These are phyloP conservation scores for Oryzias dopingdopingensis DNA, from an alignment of 2,797 vertebrate genomes.

Conservation along the genomic window DNA sequence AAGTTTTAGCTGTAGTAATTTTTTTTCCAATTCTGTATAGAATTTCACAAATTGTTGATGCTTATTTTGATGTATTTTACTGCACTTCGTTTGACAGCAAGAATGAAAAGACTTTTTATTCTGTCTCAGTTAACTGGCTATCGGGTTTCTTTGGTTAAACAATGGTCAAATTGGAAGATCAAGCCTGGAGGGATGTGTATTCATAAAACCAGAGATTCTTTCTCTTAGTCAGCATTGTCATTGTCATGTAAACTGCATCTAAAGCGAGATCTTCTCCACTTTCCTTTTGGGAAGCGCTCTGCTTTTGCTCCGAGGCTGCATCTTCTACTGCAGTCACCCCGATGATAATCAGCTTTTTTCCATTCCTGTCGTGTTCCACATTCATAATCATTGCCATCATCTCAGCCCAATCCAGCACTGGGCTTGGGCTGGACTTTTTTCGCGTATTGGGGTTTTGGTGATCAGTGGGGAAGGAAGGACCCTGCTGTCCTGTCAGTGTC, in stretches of 20 bases:
- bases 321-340: constrained; percentile 31
- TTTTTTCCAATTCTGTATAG: too few species aligned
- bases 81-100: not conserved
- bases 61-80: constrained; percentile 12
- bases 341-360: constrained; percentile 17
- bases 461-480: constrained; percentile 56
- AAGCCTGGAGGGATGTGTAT: constrained; percentile 44
- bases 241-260: constrained; percentile 58
- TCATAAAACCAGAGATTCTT: constrained; percentile 43
- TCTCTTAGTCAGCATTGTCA: constrained; percentile 40
- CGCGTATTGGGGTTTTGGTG: constrained; percentile 57
- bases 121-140: constrained; percentile 16
- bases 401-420: constrained; percentile 8
- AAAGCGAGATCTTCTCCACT: constrained; percentile 39
- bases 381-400: constrained; percentile 7
- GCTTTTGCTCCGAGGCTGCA: not conserved
- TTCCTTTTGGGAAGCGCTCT: constrained; percentile 22
- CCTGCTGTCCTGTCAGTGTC: constrained; percentile 61
- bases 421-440: constrained; percentile 18
- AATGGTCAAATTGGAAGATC: constrained; percentile 19
- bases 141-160: constrained; percentile 39
- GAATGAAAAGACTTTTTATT: constrained; percentile 23
- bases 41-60: constrained; percentile 21
- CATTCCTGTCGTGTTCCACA: constrained; percentile 1
- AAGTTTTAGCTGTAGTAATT: too few species aligned